Percentiles rank a stretch among this genome's conserved stretches.
phyloP scores from a whole-genome alignment of 2,797 vertebrate genomes.

The Chrosomus eos region DNA sequence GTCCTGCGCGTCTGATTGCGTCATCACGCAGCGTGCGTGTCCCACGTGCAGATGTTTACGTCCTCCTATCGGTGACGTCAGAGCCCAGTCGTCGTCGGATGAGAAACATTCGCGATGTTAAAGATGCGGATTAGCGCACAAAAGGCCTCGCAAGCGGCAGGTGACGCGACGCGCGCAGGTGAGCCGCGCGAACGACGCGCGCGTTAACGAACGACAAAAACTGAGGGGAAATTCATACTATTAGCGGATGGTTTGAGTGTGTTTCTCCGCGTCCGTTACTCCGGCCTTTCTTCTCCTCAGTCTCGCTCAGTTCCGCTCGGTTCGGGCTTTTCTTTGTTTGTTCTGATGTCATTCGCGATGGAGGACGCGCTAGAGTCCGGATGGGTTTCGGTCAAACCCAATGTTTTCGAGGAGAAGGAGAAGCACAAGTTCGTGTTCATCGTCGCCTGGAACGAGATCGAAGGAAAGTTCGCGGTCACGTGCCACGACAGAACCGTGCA shows the following conservation, averaged over 20 bases:
- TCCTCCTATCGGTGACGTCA: slow-evolving; percentile 61
- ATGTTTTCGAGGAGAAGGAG: slow-evolving; percentile 92
- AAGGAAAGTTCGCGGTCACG: slow-evolving; percentile 95
- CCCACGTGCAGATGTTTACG: slow-evolving; percentile 85
- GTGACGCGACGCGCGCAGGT: slow-evolving; percentile 61
- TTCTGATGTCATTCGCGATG: slow-evolving; percentile 86
- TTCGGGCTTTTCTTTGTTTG: slow-evolving; percentile 51
- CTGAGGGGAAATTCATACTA: neutral
- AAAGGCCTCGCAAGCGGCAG: neutral
- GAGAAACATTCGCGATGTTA: slow-evolving; percentile 51
- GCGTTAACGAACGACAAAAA: slow-evolving; percentile 1
- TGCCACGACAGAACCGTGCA: slow-evolving; percentile 95
- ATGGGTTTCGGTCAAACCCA: slow-evolving; percentile 95
- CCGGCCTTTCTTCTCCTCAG: neutral
- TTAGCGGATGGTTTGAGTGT: neutral
- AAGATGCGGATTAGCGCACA: slow-evolving; percentile 16
- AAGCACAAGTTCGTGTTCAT: slow-evolving; percentile 94
- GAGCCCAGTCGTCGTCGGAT: slow-evolving; percentile 39
- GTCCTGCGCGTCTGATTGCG: neutral
- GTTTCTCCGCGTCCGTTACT: slow-evolving; percentile 1
- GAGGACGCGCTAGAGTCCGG: slow-evolving; percentile 93
- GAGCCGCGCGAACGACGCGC: slow-evolving; percentile 57
- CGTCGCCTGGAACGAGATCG: slow-evolving; percentile 95
- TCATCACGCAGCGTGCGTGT: slow-evolving; percentile 65
- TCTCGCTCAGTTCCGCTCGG: neutral